Evolutionary conservation across 1,140 invertebrate genomes (phyloP), one percentile per base, ranked within the genome.

Genomic region (Hetaerina americana): DNA sequence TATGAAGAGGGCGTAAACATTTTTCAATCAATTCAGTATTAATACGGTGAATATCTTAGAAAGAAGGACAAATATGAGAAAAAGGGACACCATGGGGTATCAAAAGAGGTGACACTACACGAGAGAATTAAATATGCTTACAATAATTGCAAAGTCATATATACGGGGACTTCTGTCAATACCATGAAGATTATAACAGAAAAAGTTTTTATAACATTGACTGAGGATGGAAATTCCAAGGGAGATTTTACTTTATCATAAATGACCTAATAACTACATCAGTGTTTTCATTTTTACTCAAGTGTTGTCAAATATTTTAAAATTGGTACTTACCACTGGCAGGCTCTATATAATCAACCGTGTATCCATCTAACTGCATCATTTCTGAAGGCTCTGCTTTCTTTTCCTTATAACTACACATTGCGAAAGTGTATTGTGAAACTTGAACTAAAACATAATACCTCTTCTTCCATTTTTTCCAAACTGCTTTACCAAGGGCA

Each of bases 391-490:
- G 97, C 82, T 99, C 97, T 25, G 95, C 93, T 83, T 99, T 99
- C 83, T 98, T 99, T 80, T 99, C 96, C 80, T 98, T 94, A 81
- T 99, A 99, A 78, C 94, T 98, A 83, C 98, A 99, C 89, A 99
- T 96, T 27, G 97, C 97, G 86, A 99, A 99, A 29, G 97, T 99
- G 82, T 99, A 99, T 85, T 99, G 98, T 57, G 96, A 99, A 22
- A 98, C 96, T 87, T 99, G 97, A 57, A 99, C 97, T 70, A 99
- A 83, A 72, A 98, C 95, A 87, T 95, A 98, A 83, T 99, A 99
- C 73, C 98, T 86, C 78, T 94, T 94, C 83, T 99, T 99, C 96
- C 97, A 99, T 81, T 99, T 99, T 79, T 98, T 97, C 97, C 97
- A 99, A 0, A 98, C 95, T 72, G 90, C 93, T 85, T 98, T 98